A percentile compares a stretch with the other conserved stretches of the same genome.
phyloP scores from a whole-genome alignment of 2,888 invertebrate genomes.

The Mythimna vitellina region DNA sequence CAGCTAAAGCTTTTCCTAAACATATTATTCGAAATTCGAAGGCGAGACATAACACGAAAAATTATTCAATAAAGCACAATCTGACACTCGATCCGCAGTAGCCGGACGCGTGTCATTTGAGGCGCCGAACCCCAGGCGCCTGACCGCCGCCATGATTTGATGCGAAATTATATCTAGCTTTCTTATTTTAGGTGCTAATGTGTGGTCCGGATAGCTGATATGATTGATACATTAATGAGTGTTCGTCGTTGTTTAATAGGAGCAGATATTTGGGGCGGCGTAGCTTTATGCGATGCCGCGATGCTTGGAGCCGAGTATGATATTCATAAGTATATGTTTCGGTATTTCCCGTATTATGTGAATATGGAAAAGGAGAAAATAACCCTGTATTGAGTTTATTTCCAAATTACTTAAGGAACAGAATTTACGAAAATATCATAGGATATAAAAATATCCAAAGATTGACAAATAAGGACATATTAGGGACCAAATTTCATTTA shows the following conservation, averaged over 20 bases:
- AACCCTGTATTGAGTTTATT: no score
- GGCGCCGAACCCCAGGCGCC: conserved; percentile 72
- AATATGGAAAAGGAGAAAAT: not conserved
- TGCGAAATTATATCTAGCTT: conserved; percentile 57
- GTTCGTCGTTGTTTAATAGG: conserved; percentile 32
- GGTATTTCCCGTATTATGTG: not conserved
- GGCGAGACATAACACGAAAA: conserved; percentile 20
- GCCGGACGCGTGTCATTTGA: conserved; percentile 72
- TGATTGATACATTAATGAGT: conserved; percentile 40
- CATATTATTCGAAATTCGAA: not conserved
- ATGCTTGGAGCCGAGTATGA: conserved; percentile 5
- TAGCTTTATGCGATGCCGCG: not conserved
- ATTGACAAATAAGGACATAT: not conserved
- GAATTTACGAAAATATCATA: not conserved
- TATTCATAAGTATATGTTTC: not conserved
- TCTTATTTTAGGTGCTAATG: conserved; percentile 58
- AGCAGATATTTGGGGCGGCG: conserved; percentile 14
- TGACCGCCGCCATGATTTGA: conserved; percentile 60
- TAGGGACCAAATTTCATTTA: not conserved
- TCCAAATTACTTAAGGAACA: no score
- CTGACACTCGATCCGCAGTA: conserved; percentile 57
- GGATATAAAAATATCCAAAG: not conserved
- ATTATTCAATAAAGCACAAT: conserved; percentile 57
- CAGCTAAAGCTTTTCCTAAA: not conserved
- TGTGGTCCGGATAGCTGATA: conserved; percentile 54